phyloP scores from a whole-genome alignment of 1,140 invertebrate species.

The Gonioctena quinquepunctata region DNA sequence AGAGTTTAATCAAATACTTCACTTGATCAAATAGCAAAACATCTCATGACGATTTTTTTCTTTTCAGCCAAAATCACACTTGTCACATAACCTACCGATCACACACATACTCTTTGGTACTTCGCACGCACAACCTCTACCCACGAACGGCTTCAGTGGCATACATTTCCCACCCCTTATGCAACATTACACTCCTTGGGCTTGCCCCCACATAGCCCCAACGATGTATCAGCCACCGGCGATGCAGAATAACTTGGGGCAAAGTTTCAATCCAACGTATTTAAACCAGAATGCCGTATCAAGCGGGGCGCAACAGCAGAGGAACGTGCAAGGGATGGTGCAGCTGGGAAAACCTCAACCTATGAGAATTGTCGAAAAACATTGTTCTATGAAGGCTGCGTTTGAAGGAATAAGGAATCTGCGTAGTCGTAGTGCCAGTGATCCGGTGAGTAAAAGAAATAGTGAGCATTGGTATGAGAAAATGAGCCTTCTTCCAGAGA shows the following conservation, averaged over 20 bases:
- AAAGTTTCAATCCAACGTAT: constrained; percentile 26
- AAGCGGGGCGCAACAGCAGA: constrained; percentile 5
- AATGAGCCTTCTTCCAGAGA: no score
- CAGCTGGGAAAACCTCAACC: constrained; percentile 49
- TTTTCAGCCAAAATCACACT: constrained; percentile 65
- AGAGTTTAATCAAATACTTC: no score
- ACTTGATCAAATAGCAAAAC: no score
- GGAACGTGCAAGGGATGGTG: constrained; percentile 33
- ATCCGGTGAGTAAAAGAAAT: constrained; percentile 77
- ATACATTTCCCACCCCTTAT: constrained; percentile 11
- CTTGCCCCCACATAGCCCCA: constrained; percentile 19
- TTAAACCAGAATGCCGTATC: constrained; percentile 43
- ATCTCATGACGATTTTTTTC: no score
- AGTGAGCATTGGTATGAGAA: no score
- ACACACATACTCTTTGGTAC: constrained; percentile 76
- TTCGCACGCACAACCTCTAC: constrained; percentile 61
- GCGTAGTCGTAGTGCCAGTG: constrained; percentile 67
- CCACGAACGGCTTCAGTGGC: constrained; percentile 49
- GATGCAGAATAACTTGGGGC: constrained; percentile 28
- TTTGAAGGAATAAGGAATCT: constrained; percentile 75
- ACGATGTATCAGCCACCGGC: constrained; percentile 31
- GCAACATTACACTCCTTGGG: constrained; percentile 32
- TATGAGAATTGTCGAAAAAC: constrained; percentile 77
- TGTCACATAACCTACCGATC: constrained; percentile 67
- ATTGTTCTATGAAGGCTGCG: constrained; percentile 77